Conservation (phyloP, 2,797 vertebrate genomes). For the Lycodopsis pacificus region DNA sequence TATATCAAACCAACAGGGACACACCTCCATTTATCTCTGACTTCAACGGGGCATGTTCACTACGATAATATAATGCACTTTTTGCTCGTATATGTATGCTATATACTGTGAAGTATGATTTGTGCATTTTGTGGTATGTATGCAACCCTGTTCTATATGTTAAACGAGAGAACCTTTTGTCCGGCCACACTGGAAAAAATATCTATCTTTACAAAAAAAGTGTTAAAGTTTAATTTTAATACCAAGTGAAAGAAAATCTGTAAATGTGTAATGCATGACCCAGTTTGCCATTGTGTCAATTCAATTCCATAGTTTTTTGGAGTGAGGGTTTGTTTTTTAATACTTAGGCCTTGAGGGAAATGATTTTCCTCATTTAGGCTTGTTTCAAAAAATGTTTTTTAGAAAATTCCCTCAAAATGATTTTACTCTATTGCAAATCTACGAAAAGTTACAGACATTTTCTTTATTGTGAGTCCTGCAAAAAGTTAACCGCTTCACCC, state of each 20-base stretch:
- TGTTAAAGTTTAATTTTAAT: not conserved
- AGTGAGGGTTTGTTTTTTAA: not conserved
- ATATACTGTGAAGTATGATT: not conserved
- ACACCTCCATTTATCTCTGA: conserved; percentile 11
- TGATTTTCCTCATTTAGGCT: not conserved
- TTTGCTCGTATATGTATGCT: not conserved
- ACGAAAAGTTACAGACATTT: not conserved
- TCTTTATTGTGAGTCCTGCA: not conserved
- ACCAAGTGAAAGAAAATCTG: not conserved
- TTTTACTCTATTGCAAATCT: not conserved
- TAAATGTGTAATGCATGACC: not conserved
- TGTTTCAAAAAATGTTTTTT: not conserved
- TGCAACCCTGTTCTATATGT: not conserved
- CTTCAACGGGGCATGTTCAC: not conserved
- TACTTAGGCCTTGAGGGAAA: accelerated
- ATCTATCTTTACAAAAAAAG: not conserved
- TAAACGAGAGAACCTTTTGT: conserved; percentile 41
- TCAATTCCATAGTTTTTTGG: not conserved
- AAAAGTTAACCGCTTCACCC: not conserved
- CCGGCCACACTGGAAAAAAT: conserved; percentile 34
- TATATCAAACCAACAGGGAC: conserved; percentile 7
- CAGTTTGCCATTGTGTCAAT: not conserved
- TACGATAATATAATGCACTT: not conserved
- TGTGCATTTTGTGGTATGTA: not conserved
- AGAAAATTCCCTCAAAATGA: not conserved